Evolutionary conservation across 2,113 vertebrate genomes (phyloP), one percentile per base, ranked within the genome.

Genomic region (Cnemophilus loriae): DNA sequence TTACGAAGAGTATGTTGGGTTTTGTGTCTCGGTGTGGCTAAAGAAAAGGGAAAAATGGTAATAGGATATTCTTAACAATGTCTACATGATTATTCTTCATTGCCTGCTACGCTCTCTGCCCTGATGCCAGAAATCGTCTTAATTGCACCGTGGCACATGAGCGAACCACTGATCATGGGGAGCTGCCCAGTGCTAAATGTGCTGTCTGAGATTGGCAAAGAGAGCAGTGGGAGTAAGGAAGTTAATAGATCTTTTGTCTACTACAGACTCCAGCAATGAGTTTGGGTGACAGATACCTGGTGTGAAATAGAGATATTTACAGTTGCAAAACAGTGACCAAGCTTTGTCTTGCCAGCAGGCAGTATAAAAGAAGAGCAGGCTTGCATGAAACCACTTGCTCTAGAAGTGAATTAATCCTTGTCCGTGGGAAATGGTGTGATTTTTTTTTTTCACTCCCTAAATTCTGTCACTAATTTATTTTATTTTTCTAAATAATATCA

Each of bases 291-390:
- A 59, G 81, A 5, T 63, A 91, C 50, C 74, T 93, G 84, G 65
- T 89, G 78, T 84, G 85, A 88, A 80, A 55, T 11, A 73, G 61
- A 82, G 67, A 49, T 70, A 61, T 57, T 92, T 90, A 47, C 59
- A 24, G 53, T 63, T 92, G 55, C 0, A 0, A 41, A 86, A 12
- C 59, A 50, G 63, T 67, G 59, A 8, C 42, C n/a, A 6, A 4
- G 22, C 71, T 92, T 83, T 83, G 63, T 76, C 49, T 53, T 28
- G 81, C 47, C n/a, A 73, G 44, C 76, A 80, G 63, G 67, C 84
- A 64, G 33, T 5, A 18, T 16, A 53, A 87, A 89, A 88, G 63
- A 67, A 18, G 59, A 80, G 70, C 79, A 73, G 55, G 24, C 59
- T 90, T 80, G 70, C 1, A 0, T 84, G 41, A 88, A 90, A n/a